Evolutionary conservation across 2,888 invertebrate species (phyloP), one percentile per base, ranked within the genome.

Genomic region (Ochropleura plecta): DNA sequence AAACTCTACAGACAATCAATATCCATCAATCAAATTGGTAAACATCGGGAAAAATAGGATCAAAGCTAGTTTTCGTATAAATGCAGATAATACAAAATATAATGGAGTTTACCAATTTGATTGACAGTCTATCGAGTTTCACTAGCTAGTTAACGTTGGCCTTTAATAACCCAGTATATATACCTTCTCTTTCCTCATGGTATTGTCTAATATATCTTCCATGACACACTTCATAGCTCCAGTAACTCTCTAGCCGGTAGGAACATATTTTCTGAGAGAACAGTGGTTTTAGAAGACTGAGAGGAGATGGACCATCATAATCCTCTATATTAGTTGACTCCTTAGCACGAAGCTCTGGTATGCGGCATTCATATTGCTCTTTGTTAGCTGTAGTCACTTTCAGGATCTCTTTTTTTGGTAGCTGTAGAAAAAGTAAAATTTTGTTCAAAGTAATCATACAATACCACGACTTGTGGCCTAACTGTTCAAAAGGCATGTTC

Each of bases 221-320:
- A 94, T 99, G 99, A 89, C 99, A 99, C 49, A 99, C 97, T 94
- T 99, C 99, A 92, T 99, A 99, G 0, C 99, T 99, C 99, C 99
- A 99, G 91, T 99, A 99, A 5, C 98, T 98, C 91, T 99, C 99
- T 68, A 99, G 94, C 82, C 98, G 97, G 90, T 98, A 99, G 0
- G 99, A 98, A 91, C 99, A 99, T 67, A 98, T 97, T 85, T 98
- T 97, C 87, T 98, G 98, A 3, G 97, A 95, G 91, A 99, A 98
- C 74, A 99, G 94, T 0, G 98, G 98, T 77, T 97, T 97, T 65
- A 99, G 93, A 30, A 99, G 94, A 88, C 98, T 98, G 64, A 99
- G 94, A 0, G 99, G 98, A 82, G 98, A 98, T 65, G 98, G 97
- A 3, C 98, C 98, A 69, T 96, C 96, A 90, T 98, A 98, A 16